Evolutionary conservation across 2,113 vertebrate genomes (phyloP), one percentile per base, ranked within the genome.

Genomic region (Megaptera novaeangliae): DNA sequence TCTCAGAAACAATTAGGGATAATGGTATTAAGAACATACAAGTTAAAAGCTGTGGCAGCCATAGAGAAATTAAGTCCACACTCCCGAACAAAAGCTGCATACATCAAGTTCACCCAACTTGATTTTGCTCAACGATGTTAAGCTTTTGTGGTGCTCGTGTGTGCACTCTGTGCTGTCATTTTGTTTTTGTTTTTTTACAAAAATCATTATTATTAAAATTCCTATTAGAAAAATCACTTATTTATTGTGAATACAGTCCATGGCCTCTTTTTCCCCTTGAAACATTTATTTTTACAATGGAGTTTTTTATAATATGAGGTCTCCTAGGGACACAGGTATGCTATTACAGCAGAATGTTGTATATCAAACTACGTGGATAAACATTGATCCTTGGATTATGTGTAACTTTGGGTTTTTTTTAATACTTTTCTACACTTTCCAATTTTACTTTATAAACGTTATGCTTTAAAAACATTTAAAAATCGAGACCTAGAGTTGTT

Each of bases 361-460:
- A 39, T 23, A n/a, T 13, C 23, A 80, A 87, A 88, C 44, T n/a
- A 55, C 17, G 46, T n/a, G 61, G 49, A 7, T 72, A 89, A 85
- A 85, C 57, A 72, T 8, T 55, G 59, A 66, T 44, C 64, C 63
- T 88, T 87, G 12, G 49, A 88, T 80, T 66, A 82, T 6, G 23
- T n/a, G 29, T 39, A 75, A 57, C 8, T 95, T 78, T 31, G 23
- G 82, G 92, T 85, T 72, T 36, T 17, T 88, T 84, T 69, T 39
- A n/a, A 83, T 41, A 66, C 21, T 94, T 90, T 82, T 77, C 85
- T 36, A 59, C 49, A 55, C 82, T 71, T 95, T 63, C 21, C 27
- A 46, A 29, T 46, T 84, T 94, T 90, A 91, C 49, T n/a, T 92
- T 95, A 94, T 82, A 93, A 89, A 66, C 55, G 11, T 93, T 80